Evolutionary conservation across 2,113 vertebrate genomes (phyloP).

Genomic region (Pleuronectes platessa): DNA sequence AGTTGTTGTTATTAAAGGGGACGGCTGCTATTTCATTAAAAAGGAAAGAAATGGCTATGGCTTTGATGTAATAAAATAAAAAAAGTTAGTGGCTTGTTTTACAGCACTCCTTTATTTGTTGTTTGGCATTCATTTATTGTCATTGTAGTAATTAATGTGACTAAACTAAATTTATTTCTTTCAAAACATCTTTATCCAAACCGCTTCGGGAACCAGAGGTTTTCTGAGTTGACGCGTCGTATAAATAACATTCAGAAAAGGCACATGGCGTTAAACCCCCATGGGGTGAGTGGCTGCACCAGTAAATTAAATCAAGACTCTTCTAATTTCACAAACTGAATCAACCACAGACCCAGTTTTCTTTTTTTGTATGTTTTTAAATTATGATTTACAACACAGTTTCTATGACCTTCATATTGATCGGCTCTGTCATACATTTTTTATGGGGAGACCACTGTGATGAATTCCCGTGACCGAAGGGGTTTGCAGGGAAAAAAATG

Average conservation of each 20-base stretch:
- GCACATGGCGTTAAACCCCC: conserved; percentile 36
- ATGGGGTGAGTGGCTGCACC: conserved; percentile 36
- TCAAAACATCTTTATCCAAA: conserved; percentile 43
- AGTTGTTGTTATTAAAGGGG: conserved; percentile 52
- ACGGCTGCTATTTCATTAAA: conserved; percentile 37
- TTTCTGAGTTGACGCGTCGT: conserved; percentile 30
- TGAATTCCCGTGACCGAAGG: conserved; percentile 2
- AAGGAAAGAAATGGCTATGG: conserved; percentile 19
- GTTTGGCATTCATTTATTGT: conserved; percentile 7
- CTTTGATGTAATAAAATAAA: background rate
- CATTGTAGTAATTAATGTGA: conserved; percentile 8
- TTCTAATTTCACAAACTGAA: conserved; percentile 51
- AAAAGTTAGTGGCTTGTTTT: background rate
- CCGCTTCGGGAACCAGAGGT: conserved; percentile 25
- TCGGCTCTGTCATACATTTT: background rate
- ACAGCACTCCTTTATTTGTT: conserved; percentile 10
- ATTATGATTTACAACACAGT: conserved; percentile 31
- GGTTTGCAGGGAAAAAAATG: conserved; percentile 20
- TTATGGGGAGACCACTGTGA: conserved; percentile 9
- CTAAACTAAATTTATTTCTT: conserved; percentile 7
- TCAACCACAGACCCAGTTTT: conserved; percentile 37
- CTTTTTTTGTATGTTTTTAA: background rate
- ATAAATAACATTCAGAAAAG: conserved; percentile 55
- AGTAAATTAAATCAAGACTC: conserved; percentile 55
- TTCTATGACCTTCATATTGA: conserved; percentile 6